Conservation (phyloP, 1,140 invertebrate species). For the Nomia melanderi region DNA sequence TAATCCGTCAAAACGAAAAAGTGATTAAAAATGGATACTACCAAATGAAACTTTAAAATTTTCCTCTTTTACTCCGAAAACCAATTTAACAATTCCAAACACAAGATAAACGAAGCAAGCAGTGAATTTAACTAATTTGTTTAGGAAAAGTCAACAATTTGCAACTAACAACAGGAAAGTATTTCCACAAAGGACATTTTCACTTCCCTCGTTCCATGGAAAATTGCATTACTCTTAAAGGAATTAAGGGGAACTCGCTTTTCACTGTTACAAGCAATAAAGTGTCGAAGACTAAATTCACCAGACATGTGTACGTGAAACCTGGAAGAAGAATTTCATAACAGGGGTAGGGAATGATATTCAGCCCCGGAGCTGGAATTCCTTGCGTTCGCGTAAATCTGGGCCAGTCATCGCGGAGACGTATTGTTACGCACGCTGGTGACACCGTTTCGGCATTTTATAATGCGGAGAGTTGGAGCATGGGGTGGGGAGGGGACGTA, state of each 20-base stretch:
- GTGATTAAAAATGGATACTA: too few relatives aligned
- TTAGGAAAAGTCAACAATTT: too few relatives aligned
- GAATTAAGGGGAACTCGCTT: not conserved
- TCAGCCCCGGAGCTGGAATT: not conserved
- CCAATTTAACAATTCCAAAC: too few relatives aligned
- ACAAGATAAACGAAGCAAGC: too few relatives aligned
- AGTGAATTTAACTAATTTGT: too few relatives aligned
- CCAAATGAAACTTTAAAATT: too few relatives aligned
- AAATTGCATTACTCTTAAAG: not conserved
- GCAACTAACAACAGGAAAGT: too few relatives aligned
- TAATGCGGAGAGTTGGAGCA: slow-evolving; percentile 10
- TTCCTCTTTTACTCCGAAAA: too few relatives aligned
- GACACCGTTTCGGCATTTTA: slow-evolving; percentile 34
- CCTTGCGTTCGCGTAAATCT: slow-evolving; percentile 28
- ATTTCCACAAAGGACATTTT: too few relatives aligned
- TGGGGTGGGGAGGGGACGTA: not conserved
- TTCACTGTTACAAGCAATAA: not conserved
- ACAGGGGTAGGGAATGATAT: not conserved
- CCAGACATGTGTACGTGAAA: too few relatives aligned
- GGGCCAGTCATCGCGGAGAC: slow-evolving; percentile 20
- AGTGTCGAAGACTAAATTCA: slow-evolving; percentile 1
- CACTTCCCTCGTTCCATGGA: not conserved
- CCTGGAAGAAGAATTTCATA: slow-evolving; percentile 23
- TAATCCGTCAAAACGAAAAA: too few relatives aligned
- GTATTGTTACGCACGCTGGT: slow-evolving; percentile 33